Conservation (phyloP, 2,113 vertebrate species). For the Loxodonta africana region DNA sequence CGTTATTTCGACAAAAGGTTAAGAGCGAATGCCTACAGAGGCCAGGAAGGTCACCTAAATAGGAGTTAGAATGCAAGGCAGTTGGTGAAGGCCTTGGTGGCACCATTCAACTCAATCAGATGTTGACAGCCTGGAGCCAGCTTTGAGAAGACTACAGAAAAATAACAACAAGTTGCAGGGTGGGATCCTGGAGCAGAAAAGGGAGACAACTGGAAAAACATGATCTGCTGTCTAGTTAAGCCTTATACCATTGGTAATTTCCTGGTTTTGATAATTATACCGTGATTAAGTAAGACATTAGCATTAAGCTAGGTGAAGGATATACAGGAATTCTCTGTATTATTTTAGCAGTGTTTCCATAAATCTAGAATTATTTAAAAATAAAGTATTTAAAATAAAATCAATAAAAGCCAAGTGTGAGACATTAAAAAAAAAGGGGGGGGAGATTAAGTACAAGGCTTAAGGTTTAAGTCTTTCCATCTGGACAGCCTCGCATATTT, state of each 20-base stretch:
- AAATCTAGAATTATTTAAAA: background rate
- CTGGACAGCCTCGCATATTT: background rate
- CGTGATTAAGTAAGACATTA: background rate
- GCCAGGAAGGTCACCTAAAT: background rate
- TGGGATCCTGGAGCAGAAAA: background rate
- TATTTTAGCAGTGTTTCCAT: background rate
- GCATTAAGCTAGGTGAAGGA: background rate
- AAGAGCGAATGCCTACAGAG: accelerated
- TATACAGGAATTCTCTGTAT: background rate
- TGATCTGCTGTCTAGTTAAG: too few relatives aligned
- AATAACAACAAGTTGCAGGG: background rate
- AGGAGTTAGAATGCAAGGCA: too few relatives aligned
- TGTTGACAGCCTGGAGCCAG: background rate
- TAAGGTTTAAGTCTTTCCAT: background rate
- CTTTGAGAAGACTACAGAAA: background rate
- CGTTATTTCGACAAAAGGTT: background rate
- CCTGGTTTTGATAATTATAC: too few relatives aligned
- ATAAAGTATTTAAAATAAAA: background rate
- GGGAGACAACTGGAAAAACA: accelerated
- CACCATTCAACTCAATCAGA: background rate
- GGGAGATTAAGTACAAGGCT: background rate
- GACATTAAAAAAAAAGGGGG: background rate
- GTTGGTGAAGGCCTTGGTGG: too few relatives aligned
- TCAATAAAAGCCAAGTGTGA: background rate
- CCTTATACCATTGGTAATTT: accelerated